phyloP scores from a whole-genome alignment of 92 coral and sea anemone species.

The Parazoanthus darwini region DNA sequence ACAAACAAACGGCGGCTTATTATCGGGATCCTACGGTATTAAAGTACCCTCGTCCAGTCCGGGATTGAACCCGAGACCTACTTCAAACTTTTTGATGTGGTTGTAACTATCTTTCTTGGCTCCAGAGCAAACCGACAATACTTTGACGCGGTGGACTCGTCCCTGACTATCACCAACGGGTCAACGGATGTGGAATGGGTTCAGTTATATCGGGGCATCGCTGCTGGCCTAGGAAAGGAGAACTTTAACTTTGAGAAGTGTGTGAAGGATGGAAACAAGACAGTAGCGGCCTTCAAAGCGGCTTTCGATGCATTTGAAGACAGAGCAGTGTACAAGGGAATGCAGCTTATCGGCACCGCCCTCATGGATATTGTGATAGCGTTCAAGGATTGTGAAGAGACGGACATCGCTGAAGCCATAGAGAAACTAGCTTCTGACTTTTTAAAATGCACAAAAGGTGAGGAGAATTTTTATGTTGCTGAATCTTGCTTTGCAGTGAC shows the following conservation, averaged over 20 bases:
- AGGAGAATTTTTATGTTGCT: not conserved
- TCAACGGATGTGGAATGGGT: constrained; percentile 76
- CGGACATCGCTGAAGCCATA: constrained; percentile 75
- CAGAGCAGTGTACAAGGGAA: constrained; percentile 63
- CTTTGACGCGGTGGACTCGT: constrained; percentile 74
- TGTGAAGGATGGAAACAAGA: constrained; percentile 81
- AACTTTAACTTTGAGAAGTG: constrained; percentile 76
- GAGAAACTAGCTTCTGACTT: constrained; percentile 81
- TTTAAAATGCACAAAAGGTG: constrained; percentile 68
- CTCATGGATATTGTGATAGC: constrained; percentile 73
- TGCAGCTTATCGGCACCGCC: constrained; percentile 72
- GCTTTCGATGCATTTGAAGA: constrained; percentile 80
- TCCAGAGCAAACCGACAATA: constrained; percentile 61
- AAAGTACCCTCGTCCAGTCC: too few species aligned
- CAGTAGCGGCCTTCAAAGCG: constrained; percentile 70
- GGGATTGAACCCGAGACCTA: too few species aligned
- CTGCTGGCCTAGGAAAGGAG: constrained; percentile 75
- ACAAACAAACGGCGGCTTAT: too few species aligned
- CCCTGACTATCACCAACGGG: constrained; percentile 63
- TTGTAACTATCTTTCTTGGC: not conserved
- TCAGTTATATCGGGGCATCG: constrained; percentile 80
- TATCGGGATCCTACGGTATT: too few species aligned
- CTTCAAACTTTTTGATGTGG: not conserved
- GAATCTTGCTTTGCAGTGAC: too few species aligned
- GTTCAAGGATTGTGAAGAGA: constrained; percentile 72